Conservation (phyloP, 2,888 invertebrate genomes). For the Drosophila testacea region DNA sequence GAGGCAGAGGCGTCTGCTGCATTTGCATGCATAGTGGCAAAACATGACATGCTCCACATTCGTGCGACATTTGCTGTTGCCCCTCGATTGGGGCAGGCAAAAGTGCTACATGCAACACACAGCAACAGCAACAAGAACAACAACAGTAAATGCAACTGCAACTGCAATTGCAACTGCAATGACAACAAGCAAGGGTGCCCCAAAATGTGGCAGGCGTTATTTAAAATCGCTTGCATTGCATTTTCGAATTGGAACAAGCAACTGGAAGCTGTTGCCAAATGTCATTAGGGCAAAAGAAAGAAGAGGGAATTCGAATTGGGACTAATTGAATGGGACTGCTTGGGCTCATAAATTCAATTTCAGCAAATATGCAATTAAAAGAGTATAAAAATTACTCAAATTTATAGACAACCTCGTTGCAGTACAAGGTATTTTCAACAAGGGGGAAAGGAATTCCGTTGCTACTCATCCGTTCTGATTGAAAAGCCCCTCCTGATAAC, state of each 20-base stretch:
- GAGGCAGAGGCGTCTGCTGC: conserved; percentile 25
- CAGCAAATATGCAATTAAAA: conserved; percentile 53
- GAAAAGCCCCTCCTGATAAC: conserved; percentile 19
- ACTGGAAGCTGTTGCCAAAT: conserved; percentile 36
- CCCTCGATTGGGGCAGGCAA: conserved; percentile 27
- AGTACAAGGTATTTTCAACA: background rate
- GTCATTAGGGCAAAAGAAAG: conserved; percentile 44
- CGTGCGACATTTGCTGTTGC: conserved; percentile 65
- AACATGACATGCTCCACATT: conserved; percentile 76
- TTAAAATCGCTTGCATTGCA: conserved; percentile 49
- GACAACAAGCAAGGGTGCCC: conserved; percentile 17
- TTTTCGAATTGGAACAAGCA: conserved; percentile 46
- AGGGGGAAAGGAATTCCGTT: conserved; percentile 26
- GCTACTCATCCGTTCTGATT: conserved; percentile 33
- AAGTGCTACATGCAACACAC: conserved; percentile 66
- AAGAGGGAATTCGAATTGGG: conserved; percentile 29
- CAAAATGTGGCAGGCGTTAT: conserved; percentile 35
- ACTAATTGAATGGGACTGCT: conserved; percentile 60
- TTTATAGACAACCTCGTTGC: conserved; percentile 15
- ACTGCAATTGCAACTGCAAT: conserved; percentile 1
- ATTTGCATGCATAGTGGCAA: conserved; percentile 67
- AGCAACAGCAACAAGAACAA: conserved; percentile 12
- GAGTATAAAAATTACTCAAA: conserved; percentile 27
- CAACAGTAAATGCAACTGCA: conserved; percentile 1
- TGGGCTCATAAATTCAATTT: conserved; percentile 38